Conservation (phyloP, 1,140 invertebrate genomes). For the Andrena cerasifolii region DNA sequence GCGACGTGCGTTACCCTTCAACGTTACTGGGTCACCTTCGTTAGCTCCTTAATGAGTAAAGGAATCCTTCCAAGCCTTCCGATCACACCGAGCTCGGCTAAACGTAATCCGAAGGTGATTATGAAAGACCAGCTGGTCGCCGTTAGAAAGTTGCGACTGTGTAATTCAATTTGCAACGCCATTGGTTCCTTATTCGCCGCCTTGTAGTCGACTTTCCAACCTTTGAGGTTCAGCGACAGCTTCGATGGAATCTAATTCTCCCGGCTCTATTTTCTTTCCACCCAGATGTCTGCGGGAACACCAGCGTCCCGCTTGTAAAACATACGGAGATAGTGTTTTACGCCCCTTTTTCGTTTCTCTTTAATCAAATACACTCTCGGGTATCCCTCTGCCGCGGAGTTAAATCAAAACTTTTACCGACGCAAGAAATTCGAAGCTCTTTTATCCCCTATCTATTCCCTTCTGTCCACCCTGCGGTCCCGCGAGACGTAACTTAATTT, state of each 20-base stretch:
- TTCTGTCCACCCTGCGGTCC: background rate
- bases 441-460: background rate
- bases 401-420: no score
- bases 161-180: no score
- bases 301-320: no score
- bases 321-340: no score
- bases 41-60: background rate
- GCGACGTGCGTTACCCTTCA: background rate
- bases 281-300: no score
- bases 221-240: no score
- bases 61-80: background rate
- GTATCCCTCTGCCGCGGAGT: no score
- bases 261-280: no score
- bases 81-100: no score
- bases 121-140: background rate
- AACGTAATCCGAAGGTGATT: background rate
- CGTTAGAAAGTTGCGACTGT: background rate
- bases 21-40: background rate
- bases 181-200: background rate
- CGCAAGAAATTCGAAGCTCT: background rate
- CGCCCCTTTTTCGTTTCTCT: background rate
- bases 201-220: background rate
- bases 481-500: slow-evolving; percentile 13
- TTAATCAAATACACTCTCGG: no score
- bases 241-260: no score